Evolutionary conservation across 2,888 invertebrate species (phyloP).

Genomic region (Lasioglossum villosulum): DNA sequence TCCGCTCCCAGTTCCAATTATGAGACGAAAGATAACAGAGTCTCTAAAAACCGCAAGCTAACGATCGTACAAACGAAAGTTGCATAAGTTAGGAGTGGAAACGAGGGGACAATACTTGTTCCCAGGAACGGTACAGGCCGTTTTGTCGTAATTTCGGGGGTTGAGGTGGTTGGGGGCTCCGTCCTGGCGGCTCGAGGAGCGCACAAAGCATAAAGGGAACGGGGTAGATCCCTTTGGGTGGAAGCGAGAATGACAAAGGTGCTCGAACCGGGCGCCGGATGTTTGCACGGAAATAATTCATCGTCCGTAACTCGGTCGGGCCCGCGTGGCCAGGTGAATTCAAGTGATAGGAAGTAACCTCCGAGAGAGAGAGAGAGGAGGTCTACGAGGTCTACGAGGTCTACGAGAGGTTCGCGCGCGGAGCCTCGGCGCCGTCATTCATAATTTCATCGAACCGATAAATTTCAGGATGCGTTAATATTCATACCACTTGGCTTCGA

Average conservation of each 20-base stretch:
- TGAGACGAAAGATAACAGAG: not conserved
- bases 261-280: constrained; percentile 27
- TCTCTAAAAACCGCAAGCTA: not conserved
- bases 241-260: constrained; percentile 48
- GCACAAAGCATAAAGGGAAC: constrained; percentile 21
- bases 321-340: constrained; percentile 23
- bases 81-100: not conserved
- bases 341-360: constrained; percentile 29
- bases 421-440: not conserved
- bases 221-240: constrained; percentile 10
- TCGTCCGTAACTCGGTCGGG: constrained; percentile 47
- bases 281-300: constrained; percentile 67
- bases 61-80: not conserved
- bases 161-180: not conserved
- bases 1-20: not conserved
- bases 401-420: not conserved
- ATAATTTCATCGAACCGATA: not conserved
- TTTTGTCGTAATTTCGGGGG: not conserved
- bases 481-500: not conserved
- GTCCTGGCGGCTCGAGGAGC: constrained; percentile 12
- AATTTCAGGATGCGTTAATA: constrained; percentile 9
- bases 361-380: not conserved
- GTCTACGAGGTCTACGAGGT: constrained; percentile 10
- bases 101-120: not conserved
- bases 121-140: not conserved